phyloP scores from a whole-genome alignment of 2,888 invertebrate genomes.

The Ypsolopha scabrella region DNA sequence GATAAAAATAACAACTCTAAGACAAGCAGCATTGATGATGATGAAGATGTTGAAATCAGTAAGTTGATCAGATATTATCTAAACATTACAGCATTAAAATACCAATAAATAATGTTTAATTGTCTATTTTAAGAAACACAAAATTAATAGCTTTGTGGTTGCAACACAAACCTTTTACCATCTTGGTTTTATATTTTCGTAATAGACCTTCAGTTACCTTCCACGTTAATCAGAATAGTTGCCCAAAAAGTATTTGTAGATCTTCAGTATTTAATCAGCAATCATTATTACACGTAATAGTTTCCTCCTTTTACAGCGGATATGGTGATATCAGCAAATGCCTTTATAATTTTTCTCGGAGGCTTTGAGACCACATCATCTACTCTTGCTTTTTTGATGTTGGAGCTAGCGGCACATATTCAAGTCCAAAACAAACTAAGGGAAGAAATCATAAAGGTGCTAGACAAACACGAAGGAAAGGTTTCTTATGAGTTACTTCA shows the following conservation, averaged over 20 bases:
- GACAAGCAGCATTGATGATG: slow-evolving; percentile 21
- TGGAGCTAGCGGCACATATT: slow-evolving; percentile 64
- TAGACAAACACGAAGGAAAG: slow-evolving; percentile 37
- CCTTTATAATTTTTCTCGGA: slow-evolving; percentile 71
- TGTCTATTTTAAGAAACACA: neutral
- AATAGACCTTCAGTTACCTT: too few species aligned
- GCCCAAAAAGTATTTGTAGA: too few species aligned
- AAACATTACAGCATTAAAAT: too few species aligned
- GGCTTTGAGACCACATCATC: slow-evolving; percentile 74
- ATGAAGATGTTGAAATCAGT: slow-evolving; percentile 55
- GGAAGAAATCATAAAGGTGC: slow-evolving; percentile 48
- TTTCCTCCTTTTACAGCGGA: slow-evolving; percentile 39
- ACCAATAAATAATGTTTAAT: neutral
- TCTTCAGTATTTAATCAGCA: too few species aligned
- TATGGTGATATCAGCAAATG: slow-evolving; percentile 68
- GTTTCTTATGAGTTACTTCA: slow-evolving; percentile 63
- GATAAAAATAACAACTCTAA: slow-evolving; percentile 36
- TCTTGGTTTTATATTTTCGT: too few species aligned
- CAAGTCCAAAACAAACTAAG: slow-evolving; percentile 63
- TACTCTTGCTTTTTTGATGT: slow-evolving; percentile 64
- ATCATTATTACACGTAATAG: too few species aligned
- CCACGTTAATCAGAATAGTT: too few species aligned
- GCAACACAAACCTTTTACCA: too few species aligned
- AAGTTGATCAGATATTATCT: slow-evolving; percentile 25
- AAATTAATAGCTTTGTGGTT: too few species aligned